Base-by-base conservation (phyloP, 1,140 invertebrate species). In the Idris sp. region DNA sequence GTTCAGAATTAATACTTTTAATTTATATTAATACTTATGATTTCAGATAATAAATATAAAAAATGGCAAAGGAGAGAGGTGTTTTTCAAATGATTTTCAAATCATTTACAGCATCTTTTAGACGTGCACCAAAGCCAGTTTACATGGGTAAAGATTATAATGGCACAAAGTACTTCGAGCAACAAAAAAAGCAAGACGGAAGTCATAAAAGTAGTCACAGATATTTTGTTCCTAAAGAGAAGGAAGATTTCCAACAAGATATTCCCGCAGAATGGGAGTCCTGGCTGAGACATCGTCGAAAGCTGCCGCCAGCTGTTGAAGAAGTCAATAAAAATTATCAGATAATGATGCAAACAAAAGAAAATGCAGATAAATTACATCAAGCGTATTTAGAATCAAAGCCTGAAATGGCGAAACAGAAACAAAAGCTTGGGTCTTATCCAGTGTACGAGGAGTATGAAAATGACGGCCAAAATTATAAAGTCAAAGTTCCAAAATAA, bases 111-210 rank as follows among this genome's bases (percentile, higher is more conserved):
- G 88, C 89, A 19, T 92, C 92, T 0, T 58, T 93, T 5, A 88
- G 81, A 54, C 90, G 90, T 0, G 85, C 88, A 9, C 77, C 56
- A 22, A 90, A 90, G n/a, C 54, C 64, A 4, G 68, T 58, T 7
- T 72, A 80, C 16, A 67, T 86, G 78, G 93, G 93, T 9, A 89
- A 90, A 80, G 95, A 96, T 87, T 90, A 92, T 75, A 90, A 92
- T 79, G 94, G 94, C 0, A 96, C 94, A 78, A 91, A 91, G 79
- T 96, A 95, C 83, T 96, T 89, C 82, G 94, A 96, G 87, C 92
- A 93, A 51, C 90, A 90, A 10, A 84, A 90, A 33, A 86, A 91
- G 82, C 88, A 90, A 1, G 86, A 88, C 13, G 83, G 86, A 26
- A 90, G 89, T 0, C 91, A 90, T 79, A 88, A 90, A 33, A 91